Base-by-base conservation (phyloP, 2,113 vertebrate genomes). In the Craseonycteris thonglongyai region DNA sequence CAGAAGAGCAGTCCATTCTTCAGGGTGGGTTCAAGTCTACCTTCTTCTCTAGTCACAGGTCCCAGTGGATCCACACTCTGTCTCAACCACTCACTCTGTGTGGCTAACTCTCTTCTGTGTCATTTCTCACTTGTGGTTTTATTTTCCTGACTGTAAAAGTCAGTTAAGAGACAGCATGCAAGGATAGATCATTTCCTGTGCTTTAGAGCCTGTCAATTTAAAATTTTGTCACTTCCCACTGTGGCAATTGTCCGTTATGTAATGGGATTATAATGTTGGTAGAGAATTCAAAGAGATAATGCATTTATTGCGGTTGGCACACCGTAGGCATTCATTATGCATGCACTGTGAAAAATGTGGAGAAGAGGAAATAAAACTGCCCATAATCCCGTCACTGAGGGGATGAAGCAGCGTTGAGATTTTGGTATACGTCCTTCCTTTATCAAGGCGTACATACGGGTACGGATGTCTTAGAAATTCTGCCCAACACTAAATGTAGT, bases 61-160 rank as follows among this genome's bases (percentile, higher is more conserved):
- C 22, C 35, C 69, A 65, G 0, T 0, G 3, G 6, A 51, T 3
- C 30, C 35, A 22, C 7, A 13, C 16, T 18, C 33, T 89, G 15
- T 74, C 28, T 30, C 35, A 51, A 30, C 21, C 59, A 12, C 65
- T 72, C 58, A 21, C 40, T 65, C 45, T 16, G 5, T 65, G 71
- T 45, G 47, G 28, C 28, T 35, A 66, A 83, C n/a, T 10, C 30
- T 40, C n/a, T 74, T 26, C 47, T 12, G 9, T 19, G 14, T 2
- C 42, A 18, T 56, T 66, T 75, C 47, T 74, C 30, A 6, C 16
- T 45, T 56, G 45, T 0, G 6, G 28, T 65, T 84, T 92, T 66
- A 47, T 58, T 66, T 66, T 56, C 35, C 69, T 45, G 11, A 65
- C 49, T 51, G 30, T 42, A 66, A 56, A 58, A 12, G 1, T 54